Base-by-base conservation (phyloP, 2,888 invertebrate genomes). In the Agrypnus murinus region DNA sequence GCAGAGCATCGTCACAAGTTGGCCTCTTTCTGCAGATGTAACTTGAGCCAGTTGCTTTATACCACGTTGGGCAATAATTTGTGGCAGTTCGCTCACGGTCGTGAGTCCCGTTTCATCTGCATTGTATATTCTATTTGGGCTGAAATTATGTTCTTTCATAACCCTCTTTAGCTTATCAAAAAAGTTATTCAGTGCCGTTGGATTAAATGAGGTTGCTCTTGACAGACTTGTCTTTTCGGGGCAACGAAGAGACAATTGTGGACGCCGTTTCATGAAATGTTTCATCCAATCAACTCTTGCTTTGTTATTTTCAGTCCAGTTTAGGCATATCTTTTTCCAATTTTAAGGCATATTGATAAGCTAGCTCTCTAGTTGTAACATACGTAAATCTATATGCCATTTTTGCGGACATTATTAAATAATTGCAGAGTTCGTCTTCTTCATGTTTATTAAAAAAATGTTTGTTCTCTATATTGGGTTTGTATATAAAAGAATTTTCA, bases 1-100 rank as follows among this genome's bases (percentile, higher is more conserved):
- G n/a, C n/a, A n/a, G n/a, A n/a, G 65, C 25, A 78, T 60, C n/a
- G 78, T 79, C 6, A 76, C 71, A 14, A 76, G 64, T 34, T 62
- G 32, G 14, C 76, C 73, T 8, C 77, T 58, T 71, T 78, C 77
- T 19, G 58, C 71, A 48, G 74, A 73, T 7, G 69, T 65, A 53
- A 65, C 45, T 63, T 74, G 71, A n/a, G 74, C 76, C 12, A 78
- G 66, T 65, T 68, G 65, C 53, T 74, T 75, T 57, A 38, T 10
- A 3, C 38, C 48, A 9, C 14, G 8, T 48, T 15, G 6, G 48
- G 17, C 5, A 48, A 48, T 14, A 4, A 48, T 15, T 48, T 48
- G 8, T 14, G 48, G 48, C 14, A 3, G 48, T 14, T 48, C 48
- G 6, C 14, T 48, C 5, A 25, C 50, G 2, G 50, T 50, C 7